Evolutionary conservation across 2,797 vertebrate species (phyloP), one percentile per base, ranked within the genome.

Genomic region (Podargus strigoides): DNA sequence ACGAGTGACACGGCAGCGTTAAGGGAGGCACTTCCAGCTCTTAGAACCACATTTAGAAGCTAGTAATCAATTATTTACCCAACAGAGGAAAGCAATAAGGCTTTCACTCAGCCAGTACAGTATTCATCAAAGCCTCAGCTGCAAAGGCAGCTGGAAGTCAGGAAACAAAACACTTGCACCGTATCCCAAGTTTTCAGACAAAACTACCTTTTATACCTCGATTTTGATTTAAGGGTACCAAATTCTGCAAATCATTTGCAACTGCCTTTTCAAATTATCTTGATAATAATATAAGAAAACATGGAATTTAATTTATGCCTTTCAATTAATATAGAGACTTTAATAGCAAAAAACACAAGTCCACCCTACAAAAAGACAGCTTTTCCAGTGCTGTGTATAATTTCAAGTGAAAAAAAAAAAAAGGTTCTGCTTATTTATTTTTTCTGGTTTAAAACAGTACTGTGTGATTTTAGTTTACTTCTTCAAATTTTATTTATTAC

Each of bases 51-150:
- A 69, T 95, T 95, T 63, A 94, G 58, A 85, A 92, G 50, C 49
- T 62, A n/a, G 62, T 81, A 60, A 94, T 93, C 70, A 84, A 89
- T 91, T 95, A 89, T 92, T 94, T 89, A 84, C 72, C 3, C 14
- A 77, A 34, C 47, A 67, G 18, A 68, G 68, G 53, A 72, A 92
- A 88, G 81, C 80, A 93, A 90, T 86, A 87, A 88, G 58, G 14
- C 41, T 94, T 69, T 55, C 63, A n/a, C 66, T n/a, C 17, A 44
- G 10, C 41, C n/a, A 41, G 59, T n/a, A 37, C 36, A 47, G 10
- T 49, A 53, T 58, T 66, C 75, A 39, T 50, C 56, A 85, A 50
- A 82, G 42, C 74, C 39, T 73, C 3, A 6, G 39, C 39, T 63
- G 19, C 37, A 67, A 36, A 58, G 41, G 32, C 62, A 87, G 27